Base-by-base conservation (phyloP, 2,113 vertebrate genomes). In the Bombycilla garrulus region DNA sequence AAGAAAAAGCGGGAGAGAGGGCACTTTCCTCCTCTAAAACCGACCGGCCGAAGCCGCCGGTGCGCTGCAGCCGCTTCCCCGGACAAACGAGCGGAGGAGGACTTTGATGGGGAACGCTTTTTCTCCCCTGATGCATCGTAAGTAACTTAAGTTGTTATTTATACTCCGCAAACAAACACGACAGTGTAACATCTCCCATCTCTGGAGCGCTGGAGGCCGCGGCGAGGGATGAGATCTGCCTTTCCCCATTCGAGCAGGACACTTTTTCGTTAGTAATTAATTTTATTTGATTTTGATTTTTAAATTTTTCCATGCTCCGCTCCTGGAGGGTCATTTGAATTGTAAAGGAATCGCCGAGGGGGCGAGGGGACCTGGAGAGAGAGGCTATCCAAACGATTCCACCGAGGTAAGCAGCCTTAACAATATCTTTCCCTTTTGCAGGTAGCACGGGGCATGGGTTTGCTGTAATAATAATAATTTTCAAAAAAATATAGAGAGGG, bases 401-500 rank as follows among this genome's bases (percentile, higher is more conserved):
- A 61, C 67, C 80, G 96, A 98, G 98, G 98, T 98, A 98, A 98
- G 98, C 45, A 87, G 74, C 73, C 78, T 95, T 97, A 94, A 95
- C 92, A 62, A 72, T 61, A 29, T 95, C 67, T 74, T 50, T 86
- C 60, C 44, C 62, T 67, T 53, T 26, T 35, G 38, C 90, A 94
- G 94, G 84, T 94, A 86, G 92, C 90, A 87, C 12, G 62, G 91
- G 85, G 10, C 53, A 89, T 64, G 44, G 66, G 22, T 47, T 66
- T 74, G 42, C n/a, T 26, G 25, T 28, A 60, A 47, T 38, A 74
- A 66, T 38, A 51, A 26, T 36, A 20, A 21, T 22, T 25, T n/a
- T 20, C n/a, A n/a, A n/a, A 33, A 29, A 7, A 26, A 53, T 28
- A 45, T 8, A 16, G 25, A 14, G 13, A 10, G 11, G 2, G 9